Percentiles rank a stretch among this genome's conserved stretches.
Conservation (phyloP, 2,797 vertebrate genomes). For the Otolemur crassicaudatus region DNA sequence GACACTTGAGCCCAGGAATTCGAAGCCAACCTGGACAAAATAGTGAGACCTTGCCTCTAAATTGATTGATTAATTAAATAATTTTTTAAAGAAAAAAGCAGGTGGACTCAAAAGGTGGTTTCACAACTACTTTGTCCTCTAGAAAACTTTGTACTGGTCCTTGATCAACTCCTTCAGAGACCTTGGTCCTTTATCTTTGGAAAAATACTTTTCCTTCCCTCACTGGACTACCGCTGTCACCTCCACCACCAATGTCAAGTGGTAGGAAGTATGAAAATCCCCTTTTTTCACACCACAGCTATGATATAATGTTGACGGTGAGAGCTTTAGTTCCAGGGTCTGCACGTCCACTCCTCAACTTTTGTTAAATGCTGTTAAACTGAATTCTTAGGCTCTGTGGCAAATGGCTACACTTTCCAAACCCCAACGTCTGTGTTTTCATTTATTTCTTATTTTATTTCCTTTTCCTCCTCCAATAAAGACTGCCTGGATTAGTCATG, state of each 20-base stretch:
- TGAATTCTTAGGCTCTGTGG: not conserved
- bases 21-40: no score
- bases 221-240: fast-evolving
- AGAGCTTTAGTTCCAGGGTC: not conserved
- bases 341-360: fast-evolving
- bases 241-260: not conserved
- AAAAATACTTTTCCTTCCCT: not conserved
- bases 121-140: not conserved
- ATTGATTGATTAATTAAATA: no score
- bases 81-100: not conserved
- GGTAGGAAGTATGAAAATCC: not conserved
- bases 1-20: no score
- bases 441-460: not conserved
- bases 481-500: fast-evolving
- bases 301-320: no score
- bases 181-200: not conserved
- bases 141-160: not conserved
- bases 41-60: no score
- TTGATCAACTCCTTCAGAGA: fast-evolving
- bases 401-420: not conserved
- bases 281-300: not conserved
- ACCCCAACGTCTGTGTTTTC: not conserved
- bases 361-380: no score
- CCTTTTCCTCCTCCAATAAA: not conserved
- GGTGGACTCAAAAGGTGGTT: not conserved